Evolutionary conservation across 1,140 invertebrate species (phyloP), one percentile per base, ranked within the genome.

Genomic region (Zaprionus ornatus): DNA sequence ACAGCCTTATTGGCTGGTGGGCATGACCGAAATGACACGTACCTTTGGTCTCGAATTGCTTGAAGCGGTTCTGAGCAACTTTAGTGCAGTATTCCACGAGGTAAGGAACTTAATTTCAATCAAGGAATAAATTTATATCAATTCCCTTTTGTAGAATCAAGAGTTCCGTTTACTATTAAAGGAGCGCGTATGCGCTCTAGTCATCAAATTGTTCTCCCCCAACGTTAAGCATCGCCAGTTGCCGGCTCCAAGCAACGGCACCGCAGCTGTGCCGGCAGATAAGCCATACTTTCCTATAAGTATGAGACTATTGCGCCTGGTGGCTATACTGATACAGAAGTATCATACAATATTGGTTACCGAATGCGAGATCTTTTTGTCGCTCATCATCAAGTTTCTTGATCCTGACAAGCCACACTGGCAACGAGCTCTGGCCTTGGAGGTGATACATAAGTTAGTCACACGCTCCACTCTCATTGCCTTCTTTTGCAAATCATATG

Each of bases 291-390:
- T 99, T 94, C 98, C 98, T 13, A 98, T 99, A 80, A 98, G 98
- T 79, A 98, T 99, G 96, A 94, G 98, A 52, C 94, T 99, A 12
- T 94, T 99, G 19, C 93, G 99, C 69, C 96, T 99, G 74, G 98
- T 99, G 19, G 97, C 97, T 7, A 96, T 99, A 79, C 94, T 99
- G 23, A 96, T 99, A 84, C 97, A 98, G 91, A 97, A 98, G 91
- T 99, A 99, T 93, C 98, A 99, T 92, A 95, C 95, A 19, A 94
- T 99, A 75, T 93, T 99, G 94, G 98, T 99, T 91, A 99, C 98
- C 4, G 99, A 99, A 93, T 99, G 98, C 93, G 99, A 99, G 94
- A 99, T 99, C 87, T 99, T 99, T 93, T 94, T 99, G 50, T 99
- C 98, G 1, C 93, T 99, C 35, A 97, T 99, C 40, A 97, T 99